phyloP scores from a whole-genome alignment of 2,888 invertebrate genomes.

The Drosophila fungiperda region DNA sequence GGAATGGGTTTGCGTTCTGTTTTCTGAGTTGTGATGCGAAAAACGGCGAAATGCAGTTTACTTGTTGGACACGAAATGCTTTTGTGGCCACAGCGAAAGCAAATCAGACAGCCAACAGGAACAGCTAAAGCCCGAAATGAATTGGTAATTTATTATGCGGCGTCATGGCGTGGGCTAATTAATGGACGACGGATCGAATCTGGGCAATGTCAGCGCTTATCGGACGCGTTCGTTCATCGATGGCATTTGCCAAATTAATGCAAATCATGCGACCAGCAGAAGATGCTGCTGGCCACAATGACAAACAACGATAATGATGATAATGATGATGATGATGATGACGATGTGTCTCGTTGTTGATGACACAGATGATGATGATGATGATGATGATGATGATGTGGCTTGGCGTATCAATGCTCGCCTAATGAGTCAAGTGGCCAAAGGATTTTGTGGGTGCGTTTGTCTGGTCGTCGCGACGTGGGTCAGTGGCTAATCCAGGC shows the following conservation, averaged over 20 bases:
- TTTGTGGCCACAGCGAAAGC: conserved; percentile 55
- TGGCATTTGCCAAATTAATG: conserved; percentile 81
- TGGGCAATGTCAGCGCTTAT: conserved; percentile 76
- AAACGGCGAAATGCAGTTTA: conserved; percentile 56
- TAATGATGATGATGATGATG: conserved; percentile 13
- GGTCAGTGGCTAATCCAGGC: conserved; percentile 60
- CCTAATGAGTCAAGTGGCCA: conserved; percentile 82
- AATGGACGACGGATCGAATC: conserved; percentile 69
- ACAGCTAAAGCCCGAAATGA: conserved; percentile 69
- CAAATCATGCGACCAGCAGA: conserved; percentile 75
- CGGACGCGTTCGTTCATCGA: conserved; percentile 70
- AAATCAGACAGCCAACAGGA: conserved; percentile 47
- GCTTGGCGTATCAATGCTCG: conserved; percentile 64
- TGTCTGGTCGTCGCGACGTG: conserved; percentile 40
- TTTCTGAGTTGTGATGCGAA: conserved; percentile 14
- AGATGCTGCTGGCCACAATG: conserved; percentile 51
- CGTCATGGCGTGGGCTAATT: conserved; percentile 78
- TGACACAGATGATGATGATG: conserved; percentile 16
- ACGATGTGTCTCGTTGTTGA: not conserved
- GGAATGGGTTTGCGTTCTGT: conserved; percentile 6
- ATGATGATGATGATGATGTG: conserved; percentile 9
- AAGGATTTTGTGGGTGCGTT: conserved; percentile 71
- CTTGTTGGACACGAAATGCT: conserved; percentile 52
- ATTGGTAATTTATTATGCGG: conserved; percentile 80
- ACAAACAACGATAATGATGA: conserved; percentile 30